Evolutionary conservation across 2,797 vertebrate species (phyloP), one percentile per base, ranked within the genome.

Genomic region (Remorina albescens): DNA sequence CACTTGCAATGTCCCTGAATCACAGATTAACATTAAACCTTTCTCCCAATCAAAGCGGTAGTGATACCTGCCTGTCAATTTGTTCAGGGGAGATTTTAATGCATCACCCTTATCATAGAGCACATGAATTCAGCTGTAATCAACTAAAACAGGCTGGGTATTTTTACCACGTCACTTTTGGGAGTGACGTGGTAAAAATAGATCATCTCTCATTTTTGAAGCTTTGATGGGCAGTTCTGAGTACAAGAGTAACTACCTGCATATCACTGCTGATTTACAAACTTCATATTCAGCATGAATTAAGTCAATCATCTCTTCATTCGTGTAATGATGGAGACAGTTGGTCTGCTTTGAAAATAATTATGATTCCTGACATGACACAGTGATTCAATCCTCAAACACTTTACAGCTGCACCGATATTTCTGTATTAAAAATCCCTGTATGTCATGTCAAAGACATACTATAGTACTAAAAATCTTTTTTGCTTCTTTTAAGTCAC

Each of bases 161-260:
- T n/a, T n/a, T n/a, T n/a, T n/a, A n/a, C n/a, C n/a, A n/a, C n/a
- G n/a, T n/a, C n/a, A n/a, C n/a, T n/a, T n/a, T n/a, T n/a, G n/a
- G n/a, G n/a, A 88, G 69, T 70, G 73, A 80, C 49, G 57, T 8
- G 39, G 42, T 54, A 82, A 84, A 75, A 80, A 72, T 49, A 67
- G 68, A 69, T 69, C 3, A 6, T 57, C 50, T 74, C 72, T 62
- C 53, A 44, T 54, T 34, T 68, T 60, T 46, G 47, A n/a, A 59
- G 76, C 72, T 72, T 71, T 80, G 57, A 84, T 51, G 37, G 76
- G 46, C 62, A 56, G 58, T 53, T 75, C 51, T 76, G 30, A 41
- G 21, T 11, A 56, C 71, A 26, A 50, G 6, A 25, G 21, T 61
- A 54, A 61, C 63, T 65, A 16, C 64, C 50, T 61, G 21, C 25